phyloP scores from a whole-genome alignment of 2,113 vertebrate species.

The Oceanites oceanicus region DNA sequence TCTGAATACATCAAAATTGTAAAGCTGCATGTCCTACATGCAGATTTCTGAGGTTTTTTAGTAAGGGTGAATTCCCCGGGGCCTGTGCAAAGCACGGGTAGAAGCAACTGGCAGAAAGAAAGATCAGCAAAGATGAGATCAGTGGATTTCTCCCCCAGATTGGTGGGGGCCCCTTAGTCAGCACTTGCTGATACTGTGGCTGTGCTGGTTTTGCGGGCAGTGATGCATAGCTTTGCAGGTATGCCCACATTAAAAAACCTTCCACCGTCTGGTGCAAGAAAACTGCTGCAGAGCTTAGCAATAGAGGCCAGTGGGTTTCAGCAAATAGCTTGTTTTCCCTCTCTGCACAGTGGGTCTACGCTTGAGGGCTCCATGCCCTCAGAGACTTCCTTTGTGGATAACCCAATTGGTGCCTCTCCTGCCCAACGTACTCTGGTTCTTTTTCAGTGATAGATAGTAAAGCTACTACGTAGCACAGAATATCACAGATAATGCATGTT shows the following conservation, averaged over 20 bases:
- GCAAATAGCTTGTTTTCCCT: background rate
- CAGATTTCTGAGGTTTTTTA: background rate
- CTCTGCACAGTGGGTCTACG: background rate
- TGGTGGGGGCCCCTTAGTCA: background rate
- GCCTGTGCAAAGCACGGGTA: accelerated
- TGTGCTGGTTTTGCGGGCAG: background rate
- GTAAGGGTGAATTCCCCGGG: background rate
- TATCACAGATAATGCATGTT: background rate
- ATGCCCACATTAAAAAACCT: background rate
- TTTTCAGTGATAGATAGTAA: background rate
- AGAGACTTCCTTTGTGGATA: background rate
- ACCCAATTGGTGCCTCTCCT: background rate
- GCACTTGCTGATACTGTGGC: background rate
- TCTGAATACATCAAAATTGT: background rate
- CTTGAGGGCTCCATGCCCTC: background rate
- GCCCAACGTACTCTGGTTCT: background rate
- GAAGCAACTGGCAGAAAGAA: background rate
- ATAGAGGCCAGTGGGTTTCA: background rate
- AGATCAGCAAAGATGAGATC: background rate
- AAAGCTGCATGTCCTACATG: background rate
- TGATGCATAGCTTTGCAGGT: background rate
- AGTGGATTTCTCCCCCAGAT: background rate
- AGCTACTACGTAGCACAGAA: background rate
- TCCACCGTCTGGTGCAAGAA: background rate
- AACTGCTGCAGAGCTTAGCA: background rate